Evolutionary conservation across 1,140 invertebrate species (phyloP).

Genomic region (Capitella teleta): DNA sequence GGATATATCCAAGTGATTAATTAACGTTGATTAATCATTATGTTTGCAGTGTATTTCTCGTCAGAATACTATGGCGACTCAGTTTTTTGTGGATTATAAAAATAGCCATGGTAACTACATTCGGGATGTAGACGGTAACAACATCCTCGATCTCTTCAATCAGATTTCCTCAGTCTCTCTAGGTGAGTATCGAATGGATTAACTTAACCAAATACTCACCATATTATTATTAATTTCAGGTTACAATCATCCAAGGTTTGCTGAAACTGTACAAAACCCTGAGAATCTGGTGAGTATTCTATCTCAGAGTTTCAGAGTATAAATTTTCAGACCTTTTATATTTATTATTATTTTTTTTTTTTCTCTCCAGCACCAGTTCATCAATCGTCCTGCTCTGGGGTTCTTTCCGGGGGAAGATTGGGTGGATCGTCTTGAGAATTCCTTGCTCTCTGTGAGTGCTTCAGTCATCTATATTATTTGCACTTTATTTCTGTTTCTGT

Average conservation of each 20-base stretch:
- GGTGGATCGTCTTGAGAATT: constrained; percentile 23
- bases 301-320: not conserved
- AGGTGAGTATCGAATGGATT: too few species aligned
- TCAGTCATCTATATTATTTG: not conserved
- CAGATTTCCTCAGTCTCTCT: constrained; percentile 97
- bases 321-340: not conserved
- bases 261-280: constrained; percentile 62
- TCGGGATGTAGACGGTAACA: constrained; percentile 80
- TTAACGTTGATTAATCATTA: too few species aligned
- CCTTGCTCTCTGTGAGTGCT: not conserved
- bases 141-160: constrained; percentile 74
- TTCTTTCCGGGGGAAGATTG: constrained; percentile 79
- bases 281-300: constrained; percentile 53
- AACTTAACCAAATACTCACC: too few species aligned
- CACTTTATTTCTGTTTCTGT: not conserved
- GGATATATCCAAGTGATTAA: too few species aligned
- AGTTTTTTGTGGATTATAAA: constrained; percentile 90
- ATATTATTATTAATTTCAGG: constrained; percentile 20
- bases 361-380: constrained; percentile 59
- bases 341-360: not conserved
- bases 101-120: constrained; percentile 89
- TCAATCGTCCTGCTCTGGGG: constrained; percentile 86
- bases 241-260: constrained; percentile 86
- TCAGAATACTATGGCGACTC: too few species aligned
- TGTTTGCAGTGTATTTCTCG: too few species aligned